Conservation (phyloP, 2,888 invertebrate genomes). For the Horisme vitalbata region DNA sequence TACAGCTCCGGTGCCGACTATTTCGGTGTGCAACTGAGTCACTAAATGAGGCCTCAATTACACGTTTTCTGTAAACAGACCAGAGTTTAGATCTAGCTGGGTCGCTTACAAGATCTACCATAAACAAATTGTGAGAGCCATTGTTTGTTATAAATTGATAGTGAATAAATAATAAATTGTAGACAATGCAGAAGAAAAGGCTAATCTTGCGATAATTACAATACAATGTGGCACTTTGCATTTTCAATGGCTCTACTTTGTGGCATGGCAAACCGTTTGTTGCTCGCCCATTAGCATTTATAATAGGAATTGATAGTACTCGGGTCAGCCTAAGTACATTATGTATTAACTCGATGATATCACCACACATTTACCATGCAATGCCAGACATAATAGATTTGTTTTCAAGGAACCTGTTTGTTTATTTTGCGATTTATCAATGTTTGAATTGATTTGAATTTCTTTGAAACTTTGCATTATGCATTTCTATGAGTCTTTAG, state of each 20-base stretch:
- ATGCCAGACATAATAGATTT: slow-evolving; percentile 28
- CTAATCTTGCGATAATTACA: slow-evolving; percentile 21
- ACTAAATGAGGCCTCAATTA: too few species aligned
- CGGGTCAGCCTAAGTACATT: slow-evolving; percentile 24
- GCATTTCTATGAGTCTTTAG: too few species aligned
- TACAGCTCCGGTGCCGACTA: too few species aligned
- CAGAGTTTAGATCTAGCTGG: too few species aligned
- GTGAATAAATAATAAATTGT: too few species aligned
- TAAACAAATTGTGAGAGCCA: too few species aligned
- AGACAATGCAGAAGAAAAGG: slow-evolving; percentile 1
- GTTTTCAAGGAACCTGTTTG: slow-evolving; percentile 26
- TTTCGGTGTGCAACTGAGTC: too few species aligned
- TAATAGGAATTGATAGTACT: slow-evolving; percentile 25
- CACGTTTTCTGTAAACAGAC: too few species aligned
- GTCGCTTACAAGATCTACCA: too few species aligned
- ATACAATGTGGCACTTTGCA: slow-evolving; percentile 20
- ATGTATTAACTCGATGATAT: slow-evolving; percentile 27
- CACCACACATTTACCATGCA: slow-evolving; percentile 29
- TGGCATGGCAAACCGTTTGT: slow-evolving; percentile 9
- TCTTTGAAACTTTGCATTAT: slow-evolving; percentile 15
- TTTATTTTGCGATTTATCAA: slow-evolving; percentile 22
- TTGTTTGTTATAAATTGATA: too few species aligned
- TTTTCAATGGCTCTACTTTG: slow-evolving; percentile 17
- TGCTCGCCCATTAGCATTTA: slow-evolving; percentile 18
- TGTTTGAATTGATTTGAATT: slow-evolving; percentile 16